Base-by-base conservation (phyloP, 2,888 invertebrate species). In the Nipponacmea schrenckii region DNA sequence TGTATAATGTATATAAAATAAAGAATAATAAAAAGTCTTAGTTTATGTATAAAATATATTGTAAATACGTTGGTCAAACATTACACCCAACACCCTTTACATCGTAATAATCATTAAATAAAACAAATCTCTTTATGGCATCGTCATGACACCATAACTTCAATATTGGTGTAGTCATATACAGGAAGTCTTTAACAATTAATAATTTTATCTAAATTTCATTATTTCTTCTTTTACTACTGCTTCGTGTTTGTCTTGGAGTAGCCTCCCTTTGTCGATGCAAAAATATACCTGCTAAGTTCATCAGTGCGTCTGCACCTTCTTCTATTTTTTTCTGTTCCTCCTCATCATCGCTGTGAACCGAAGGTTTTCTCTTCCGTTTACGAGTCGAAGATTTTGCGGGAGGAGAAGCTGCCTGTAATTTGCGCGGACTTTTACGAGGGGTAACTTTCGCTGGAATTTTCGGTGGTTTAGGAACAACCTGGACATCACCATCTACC, bases 281-380 rank as follows among this genome's bases (percentile, higher is more conserved):
- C 88, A 56, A 44, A 15, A 74, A 62, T 20, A 92, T 92, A 8
- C 94, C 93, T 0, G 94, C 94, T 71, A 94, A 90, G 86, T 94
- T 94, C 64, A 94, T 90, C 76, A 94, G 89, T 0, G 94, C 94
- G 83, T 94, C 94, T 0, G 94, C 94, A 73, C 94, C 94, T 87
- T 94, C 94, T 62, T 93, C 93, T 77, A 94, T 93, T 82, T 93
- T 92, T 77, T 93, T 83, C 75, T 87, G 83, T 74, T 89, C 89
- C n/a, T 87, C 87, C 65, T 86, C 86, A 44, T 83, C 84, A 0
- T 82, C 79, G 39, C 78, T 79, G 20, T 24, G 56, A 24, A 24
- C 20, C n/a, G 56, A 56, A 24, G 56, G 24, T 24, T 56, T 20
- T 50, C 70, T 68, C 31, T 70, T 67, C 15, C 62, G 39, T 45